Percentiles rank a stretch among this genome's conserved stretches.
These are phyloP conservation scores for Machimus atricapillus DNA, from an alignment of 2,888 invertebrate genomes.

Conservation along the genomic window DNA sequence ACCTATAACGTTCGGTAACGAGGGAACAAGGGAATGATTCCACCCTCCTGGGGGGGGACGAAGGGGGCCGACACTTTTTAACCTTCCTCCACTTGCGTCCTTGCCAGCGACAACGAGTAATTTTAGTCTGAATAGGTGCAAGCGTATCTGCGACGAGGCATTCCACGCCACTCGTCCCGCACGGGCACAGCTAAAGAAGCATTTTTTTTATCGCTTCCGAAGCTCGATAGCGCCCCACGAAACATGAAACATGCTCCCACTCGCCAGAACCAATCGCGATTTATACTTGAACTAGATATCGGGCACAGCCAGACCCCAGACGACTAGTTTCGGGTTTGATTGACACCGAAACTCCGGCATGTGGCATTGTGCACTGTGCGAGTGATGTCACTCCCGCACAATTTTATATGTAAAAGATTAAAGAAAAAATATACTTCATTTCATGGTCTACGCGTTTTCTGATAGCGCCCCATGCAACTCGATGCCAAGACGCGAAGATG, in stretches of 20 bases:
- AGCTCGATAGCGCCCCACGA: not conserved
- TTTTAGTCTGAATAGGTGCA: not conserved
- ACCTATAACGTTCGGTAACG: not conserved
- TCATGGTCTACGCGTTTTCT: not conserved
- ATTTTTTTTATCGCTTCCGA: not conserved
- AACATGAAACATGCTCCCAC: not conserved
- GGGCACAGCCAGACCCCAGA: not conserved
- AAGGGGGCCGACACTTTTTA: not conserved
- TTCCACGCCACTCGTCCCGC: not conserved
- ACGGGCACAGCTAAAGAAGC: not conserved
- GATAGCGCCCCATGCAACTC: not conserved
- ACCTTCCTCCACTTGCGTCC: not conserved
- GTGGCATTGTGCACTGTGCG: not conserved
- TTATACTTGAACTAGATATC: slow-evolving; percentile 12
- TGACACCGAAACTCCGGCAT: not conserved
- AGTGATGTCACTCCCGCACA: not conserved
- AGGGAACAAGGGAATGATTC: not conserved
- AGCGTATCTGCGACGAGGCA: not conserved
- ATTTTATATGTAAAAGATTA: not conserved
- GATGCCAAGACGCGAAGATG: not conserved
- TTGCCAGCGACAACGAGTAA: not conserved
- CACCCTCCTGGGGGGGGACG: not conserved
- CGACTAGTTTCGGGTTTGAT: not conserved
- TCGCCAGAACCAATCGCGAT: not conserved
- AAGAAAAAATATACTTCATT: not conserved